Evolutionary conservation across 2,797 vertebrate species (phyloP).

Genomic region (Muraenolepis orangiensis): DNA sequence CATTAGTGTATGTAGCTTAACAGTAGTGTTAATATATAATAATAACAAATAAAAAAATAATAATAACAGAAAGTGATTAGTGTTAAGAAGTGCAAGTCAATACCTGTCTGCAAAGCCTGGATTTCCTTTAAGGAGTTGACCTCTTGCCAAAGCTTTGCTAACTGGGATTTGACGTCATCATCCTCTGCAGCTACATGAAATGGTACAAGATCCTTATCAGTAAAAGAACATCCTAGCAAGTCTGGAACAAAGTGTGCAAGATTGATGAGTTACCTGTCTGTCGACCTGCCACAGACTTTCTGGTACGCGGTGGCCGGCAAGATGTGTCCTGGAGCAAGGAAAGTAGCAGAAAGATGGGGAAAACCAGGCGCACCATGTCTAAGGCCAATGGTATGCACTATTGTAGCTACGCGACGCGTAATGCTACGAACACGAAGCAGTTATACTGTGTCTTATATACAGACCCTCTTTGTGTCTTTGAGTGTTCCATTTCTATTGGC

Average conservation of each 20-base stretch:
- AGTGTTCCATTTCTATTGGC: conserved; percentile 60
- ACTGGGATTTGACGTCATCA: conserved; percentile 84
- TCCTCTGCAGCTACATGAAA: conserved; percentile 75
- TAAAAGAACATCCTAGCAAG: conserved; percentile 6
- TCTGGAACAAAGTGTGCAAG: neutral
- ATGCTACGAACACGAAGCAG: conserved; percentile 48
- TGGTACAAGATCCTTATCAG: conserved; percentile 19
- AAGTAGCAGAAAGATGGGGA: conserved; percentile 76
- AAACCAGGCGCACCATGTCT: conserved; percentile 80
- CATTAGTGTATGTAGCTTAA: neutral
- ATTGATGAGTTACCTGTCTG: conserved; percentile 78
- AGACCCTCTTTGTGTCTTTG: conserved; percentile 57
- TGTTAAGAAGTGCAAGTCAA: neutral
- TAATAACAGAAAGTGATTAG: too few relatives aligned
- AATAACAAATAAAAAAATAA: neutral
- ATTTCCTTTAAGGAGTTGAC: conserved; percentile 96
- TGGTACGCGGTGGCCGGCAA: conserved; percentile 73
- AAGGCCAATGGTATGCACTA: conserved; percentile 36
- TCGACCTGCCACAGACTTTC: conserved; percentile 78
- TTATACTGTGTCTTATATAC: conserved; percentile 61
- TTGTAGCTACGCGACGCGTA: conserved; percentile 53
- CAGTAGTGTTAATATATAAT: neutral
- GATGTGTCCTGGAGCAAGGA: conserved; percentile 76
- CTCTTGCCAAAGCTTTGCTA: conserved; percentile 91
- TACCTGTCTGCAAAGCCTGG: conserved; percentile 96